Conservation (phyloP, 2,888 invertebrate genomes). For the Ochropleura leucogaster region DNA sequence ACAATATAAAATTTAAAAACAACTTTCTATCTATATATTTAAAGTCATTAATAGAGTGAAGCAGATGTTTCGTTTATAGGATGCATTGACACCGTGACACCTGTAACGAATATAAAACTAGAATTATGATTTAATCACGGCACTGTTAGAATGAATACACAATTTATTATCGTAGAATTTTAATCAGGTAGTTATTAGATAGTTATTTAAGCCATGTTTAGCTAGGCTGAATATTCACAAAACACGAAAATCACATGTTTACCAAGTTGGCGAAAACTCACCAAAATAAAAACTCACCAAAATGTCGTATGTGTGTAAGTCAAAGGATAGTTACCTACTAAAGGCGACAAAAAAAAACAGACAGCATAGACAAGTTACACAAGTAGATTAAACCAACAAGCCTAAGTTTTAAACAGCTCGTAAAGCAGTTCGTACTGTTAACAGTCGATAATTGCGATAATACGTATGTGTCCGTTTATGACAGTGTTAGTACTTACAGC, state of each 20-base stretch:
- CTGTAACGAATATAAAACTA: slow-evolving; percentile 39
- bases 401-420: slow-evolving; percentile 21
- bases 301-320: too few relatives aligned
- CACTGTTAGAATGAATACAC: slow-evolving; percentile 10
- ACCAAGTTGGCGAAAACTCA: too few relatives aligned
- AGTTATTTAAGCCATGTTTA: background rate
- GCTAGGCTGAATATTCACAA: too few relatives aligned
- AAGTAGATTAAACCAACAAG: slow-evolving; percentile 2
- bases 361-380: too few relatives aligned
- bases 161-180: slow-evolving; percentile 11
- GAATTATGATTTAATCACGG: slow-evolving; percentile 48
- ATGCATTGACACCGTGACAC: slow-evolving; percentile 45
- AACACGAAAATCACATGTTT: too few relatives aligned
- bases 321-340: too few relatives aligned
- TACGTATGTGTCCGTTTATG: slow-evolving; percentile 51
- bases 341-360: too few relatives aligned
- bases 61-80: slow-evolving; percentile 39
- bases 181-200: slow-evolving; percentile 2
- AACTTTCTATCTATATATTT: slow-evolving; percentile 49
- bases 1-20: slow-evolving; percentile 2
- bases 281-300: too few relatives aligned
- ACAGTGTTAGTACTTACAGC: slow-evolving; percentile 48
- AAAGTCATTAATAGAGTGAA: slow-evolving; percentile 18
- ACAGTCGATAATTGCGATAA: slow-evolving; percentile 52
- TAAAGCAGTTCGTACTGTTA: slow-evolving; percentile 33